Percentiles rank a stretch among this genome's conserved stretches.
Conservation (phyloP, 1,140 invertebrate genomes). For the Adelges cooleyi region DNA sequence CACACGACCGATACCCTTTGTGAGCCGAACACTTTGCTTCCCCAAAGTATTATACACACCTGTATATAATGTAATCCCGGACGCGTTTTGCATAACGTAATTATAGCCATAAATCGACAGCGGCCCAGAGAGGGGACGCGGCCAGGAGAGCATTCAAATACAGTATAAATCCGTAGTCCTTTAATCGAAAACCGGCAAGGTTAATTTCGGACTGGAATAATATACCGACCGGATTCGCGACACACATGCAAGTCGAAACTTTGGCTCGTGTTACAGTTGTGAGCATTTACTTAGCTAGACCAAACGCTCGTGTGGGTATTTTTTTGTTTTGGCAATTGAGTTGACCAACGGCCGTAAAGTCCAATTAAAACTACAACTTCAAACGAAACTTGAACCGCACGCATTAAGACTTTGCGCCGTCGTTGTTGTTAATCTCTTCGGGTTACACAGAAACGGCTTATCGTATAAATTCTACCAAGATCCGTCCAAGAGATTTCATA, state of each 20-base stretch:
- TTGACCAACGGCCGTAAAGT: constrained; percentile 18
- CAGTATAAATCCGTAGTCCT: no score
- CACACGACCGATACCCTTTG: background rate
- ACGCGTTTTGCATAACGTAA: background rate
- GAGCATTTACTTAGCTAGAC: no score
- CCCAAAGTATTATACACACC: background rate
- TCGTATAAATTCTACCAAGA: background rate
- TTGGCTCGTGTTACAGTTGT: no score
- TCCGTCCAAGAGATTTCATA: no score
- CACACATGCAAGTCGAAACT: background rate
- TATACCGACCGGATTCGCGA: background rate
- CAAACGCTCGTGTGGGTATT: background rate
- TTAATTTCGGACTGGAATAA: no score
- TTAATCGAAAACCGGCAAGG: background rate
- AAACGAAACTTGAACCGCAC: background rate
- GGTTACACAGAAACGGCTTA: no score
- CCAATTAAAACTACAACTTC: constrained; percentile 9
- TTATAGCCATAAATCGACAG: background rate
- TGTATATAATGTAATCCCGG: background rate
- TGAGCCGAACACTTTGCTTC: background rate
- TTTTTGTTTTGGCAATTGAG: constrained; percentile 1
- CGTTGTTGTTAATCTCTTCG: no score
- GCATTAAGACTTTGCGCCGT: constrained; percentile 4
- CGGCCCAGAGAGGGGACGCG: no score
- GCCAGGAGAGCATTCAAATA: no score